A percentile compares a stretch with the other conserved stretches of the same genome.
Conservation (phyloP, 2,797 vertebrate species). For the Philypnodon macrostomus region DNA sequence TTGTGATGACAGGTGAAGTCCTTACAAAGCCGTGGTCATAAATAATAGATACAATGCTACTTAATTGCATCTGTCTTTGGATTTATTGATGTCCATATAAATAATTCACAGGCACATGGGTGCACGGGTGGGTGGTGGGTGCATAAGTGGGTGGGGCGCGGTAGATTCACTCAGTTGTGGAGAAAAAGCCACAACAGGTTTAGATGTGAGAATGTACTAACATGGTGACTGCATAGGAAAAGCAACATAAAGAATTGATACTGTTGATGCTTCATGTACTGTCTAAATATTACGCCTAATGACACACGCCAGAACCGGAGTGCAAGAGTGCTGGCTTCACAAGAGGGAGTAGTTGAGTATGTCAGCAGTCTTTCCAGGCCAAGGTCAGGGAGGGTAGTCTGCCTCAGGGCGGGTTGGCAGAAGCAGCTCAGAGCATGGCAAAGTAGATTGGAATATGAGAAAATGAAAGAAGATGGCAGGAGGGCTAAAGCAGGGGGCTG, state of each 20-base stretch:
- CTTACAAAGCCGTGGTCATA: constrained; percentile 30
- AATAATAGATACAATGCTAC: constrained; percentile 49
- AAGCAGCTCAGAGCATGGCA: constrained; percentile 9
- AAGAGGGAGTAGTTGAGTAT: constrained; percentile 16
- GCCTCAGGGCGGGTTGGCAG: constrained; percentile 30
- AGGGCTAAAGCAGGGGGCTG: neutral
- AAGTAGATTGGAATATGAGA: constrained; percentile 12
- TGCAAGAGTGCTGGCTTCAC: constrained; percentile 11
- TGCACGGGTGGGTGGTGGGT: too few species aligned
- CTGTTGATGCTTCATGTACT: neutral
- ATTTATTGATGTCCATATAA: constrained; percentile 55
- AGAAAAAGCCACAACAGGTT: constrained; percentile 18
- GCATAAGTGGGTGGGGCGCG: too few species aligned
- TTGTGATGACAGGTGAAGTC: constrained; percentile 46
- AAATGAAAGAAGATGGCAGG: constrained; percentile 8
- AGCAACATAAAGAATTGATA: neutral
- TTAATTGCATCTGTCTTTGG: constrained; percentile 51
- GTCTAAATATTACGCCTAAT: constrained; percentile 18
- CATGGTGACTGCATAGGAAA: neutral
- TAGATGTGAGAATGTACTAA: neutral
- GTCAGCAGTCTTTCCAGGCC: constrained; percentile 23
- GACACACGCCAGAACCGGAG: constrained; percentile 5
- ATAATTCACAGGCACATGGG: constrained; percentile 45
- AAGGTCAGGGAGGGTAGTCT: constrained; percentile 40
- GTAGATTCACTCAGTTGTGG: constrained; percentile 29